Evolutionary conservation across 2,797 vertebrate species (phyloP), one percentile per base, ranked within the genome.

Genomic region (Hafferia zeledoni): DNA sequence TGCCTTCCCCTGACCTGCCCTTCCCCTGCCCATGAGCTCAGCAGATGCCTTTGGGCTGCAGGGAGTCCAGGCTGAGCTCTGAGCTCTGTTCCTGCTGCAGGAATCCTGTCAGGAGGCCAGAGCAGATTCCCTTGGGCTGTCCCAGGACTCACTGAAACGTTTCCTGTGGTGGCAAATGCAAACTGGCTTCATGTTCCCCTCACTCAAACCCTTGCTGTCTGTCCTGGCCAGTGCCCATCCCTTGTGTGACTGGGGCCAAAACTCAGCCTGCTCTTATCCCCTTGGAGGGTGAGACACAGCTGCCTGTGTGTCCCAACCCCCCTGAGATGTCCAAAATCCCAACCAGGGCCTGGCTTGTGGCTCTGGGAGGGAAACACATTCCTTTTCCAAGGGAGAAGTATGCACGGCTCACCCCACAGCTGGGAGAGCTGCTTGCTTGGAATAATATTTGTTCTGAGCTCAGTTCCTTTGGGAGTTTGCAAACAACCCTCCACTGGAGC

Each of bases 401-500:
- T 7, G 57, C 44, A 11, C 3, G 3, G 88, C 55, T 93, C 85
- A 71, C 63, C 86, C 87, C 37, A 3, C 46, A 81, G 52, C 83
- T 64, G 76, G 68, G 71, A 79, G 46, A 60, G 33, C 49, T 30
- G 71, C n/a, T 61, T 18, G 2, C 44, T 81, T 87, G 72, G 78
- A 81, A 89, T 89, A 83, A 85, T 83, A 44, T 64, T 92, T 91
- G 71, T 52, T 81, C 91, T 81, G 79, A 93, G 61, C 57, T 89
- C 83, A 24, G 68, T 9, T 85, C 69, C 89, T 75, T 50, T 7
- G 68, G 76, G 95, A 87, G 20, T 65, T 81, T 65, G 82, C 87
- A 69, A 67, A 78, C 47, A 85, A 55, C 43, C 37, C 5, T 0
- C 15, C 17, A 1, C 52, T 39, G 52, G 56, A 44, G 50, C 44